Percentiles rank a stretch among this genome's conserved stretches.
phyloP scores from a whole-genome alignment of 2,888 invertebrate species.

The Unio pictorum region DNA sequence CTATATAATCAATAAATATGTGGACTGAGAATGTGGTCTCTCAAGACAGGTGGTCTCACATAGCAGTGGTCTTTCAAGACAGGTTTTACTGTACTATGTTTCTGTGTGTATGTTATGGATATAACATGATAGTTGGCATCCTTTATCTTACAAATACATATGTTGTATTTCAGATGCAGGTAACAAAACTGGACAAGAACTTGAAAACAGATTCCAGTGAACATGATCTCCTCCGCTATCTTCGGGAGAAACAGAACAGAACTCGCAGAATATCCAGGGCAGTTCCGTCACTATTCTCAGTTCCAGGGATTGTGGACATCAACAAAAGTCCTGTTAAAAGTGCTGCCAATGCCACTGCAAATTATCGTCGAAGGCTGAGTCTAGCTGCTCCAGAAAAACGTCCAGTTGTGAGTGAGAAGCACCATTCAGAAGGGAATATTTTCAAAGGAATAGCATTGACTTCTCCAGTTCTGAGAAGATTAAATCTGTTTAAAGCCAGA shows the following conservation, averaged over 20 bases:
- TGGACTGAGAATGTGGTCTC: too few species aligned
- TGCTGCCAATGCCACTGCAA: constrained; percentile 23
- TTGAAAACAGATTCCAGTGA: constrained; percentile 38
- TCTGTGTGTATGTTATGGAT: too few species aligned
- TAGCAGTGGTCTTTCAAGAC: too few species aligned
- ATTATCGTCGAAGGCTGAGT: constrained; percentile 45
- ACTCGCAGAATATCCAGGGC: constrained; percentile 41
- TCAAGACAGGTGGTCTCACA: too few species aligned
- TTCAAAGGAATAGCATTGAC: too few species aligned
- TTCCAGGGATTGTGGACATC: not conserved
- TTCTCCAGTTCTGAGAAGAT: too few species aligned
- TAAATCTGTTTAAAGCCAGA: too few species aligned
- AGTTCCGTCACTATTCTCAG: not conserved
- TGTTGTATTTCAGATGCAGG: constrained; percentile 22
- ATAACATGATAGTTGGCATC: too few species aligned
- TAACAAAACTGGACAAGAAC: constrained; percentile 40
- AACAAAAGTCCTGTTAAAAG: constrained; percentile 5
- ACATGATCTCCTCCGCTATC: constrained; percentile 36
- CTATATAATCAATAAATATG: too few species aligned
- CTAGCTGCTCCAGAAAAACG: constrained; percentile 31
- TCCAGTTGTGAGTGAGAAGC: not conserved
- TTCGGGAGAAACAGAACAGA: constrained; percentile 47
- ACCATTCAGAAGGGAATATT: too few species aligned
- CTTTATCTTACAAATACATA: too few species aligned
- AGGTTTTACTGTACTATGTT: too few species aligned